Base-by-base conservation (phyloP, 2,888 invertebrate genomes). In the Scaeva pyrastri region DNA sequence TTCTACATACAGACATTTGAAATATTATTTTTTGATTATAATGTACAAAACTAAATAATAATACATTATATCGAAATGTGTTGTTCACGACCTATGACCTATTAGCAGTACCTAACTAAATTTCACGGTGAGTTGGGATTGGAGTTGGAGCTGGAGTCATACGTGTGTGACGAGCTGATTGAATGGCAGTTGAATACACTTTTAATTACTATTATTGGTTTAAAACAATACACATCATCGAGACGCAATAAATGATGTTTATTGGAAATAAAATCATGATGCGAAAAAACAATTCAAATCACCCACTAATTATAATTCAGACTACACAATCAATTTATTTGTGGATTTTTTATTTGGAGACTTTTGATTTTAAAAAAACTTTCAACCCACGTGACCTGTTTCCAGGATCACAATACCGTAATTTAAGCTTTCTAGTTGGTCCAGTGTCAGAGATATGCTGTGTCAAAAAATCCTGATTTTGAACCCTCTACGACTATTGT, bases 311-410 rank as follows among this genome's bases (percentile, higher is more conserved):
- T 81, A 76, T 81, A 71, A 72, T 64, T 39, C 41, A 66, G 31
- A 12, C 71, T 76, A 64, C 21, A 76, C 76, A 81, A 75, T 64
- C 76, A 81, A 76, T 60, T 80, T 81, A 81, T 75, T 76, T 64
- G 81, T 45, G 21, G 56, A 76, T 81, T 81, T 76, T 70, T 64
- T 81, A 64, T 75, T 71, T 75, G n/a, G n/a, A n/a, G n/a, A n/a
- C n/a, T n/a, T n/a, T n/a, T n/a, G n/a, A n/a, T n/a, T n/a, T n/a
- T n/a, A n/a, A n/a, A n/a, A n/a, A n/a, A n/a, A n/a, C n/a, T n/a
- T n/a, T n/a, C n/a, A n/a, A n/a, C n/a, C n/a, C n/a, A n/a, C n/a
- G n/a, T n/a, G n/a, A n/a, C n/a, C n/a, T n/a, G n/a, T n/a, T n/a
- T n/a, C n/a, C n/a, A n/a, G n/a, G n/a, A n/a, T n/a, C n/a, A n/a